phyloP scores from a whole-genome alignment of 2,113 vertebrate species.

The Alligator sinensis region DNA sequence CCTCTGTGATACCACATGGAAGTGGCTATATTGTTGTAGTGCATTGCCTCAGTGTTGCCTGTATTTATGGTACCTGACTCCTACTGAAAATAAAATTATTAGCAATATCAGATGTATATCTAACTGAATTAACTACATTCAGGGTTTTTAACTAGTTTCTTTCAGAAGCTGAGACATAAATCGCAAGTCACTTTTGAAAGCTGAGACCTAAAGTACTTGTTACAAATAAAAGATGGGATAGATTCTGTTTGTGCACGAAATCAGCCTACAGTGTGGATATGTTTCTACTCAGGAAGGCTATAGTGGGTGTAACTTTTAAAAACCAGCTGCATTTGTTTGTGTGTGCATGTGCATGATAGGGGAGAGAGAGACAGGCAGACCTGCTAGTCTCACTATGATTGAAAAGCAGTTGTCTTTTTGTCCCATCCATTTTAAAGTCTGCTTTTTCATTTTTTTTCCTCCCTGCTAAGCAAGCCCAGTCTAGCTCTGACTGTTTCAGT shows the following conservation, averaged over 20 bases:
- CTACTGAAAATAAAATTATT: not conserved
- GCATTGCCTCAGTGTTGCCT: not conserved
- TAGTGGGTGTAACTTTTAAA: not conserved
- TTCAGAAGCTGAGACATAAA: not conserved
- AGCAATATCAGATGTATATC: not conserved
- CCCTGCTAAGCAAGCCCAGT: not conserved
- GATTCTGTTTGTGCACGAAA: not conserved
- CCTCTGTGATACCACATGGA: not conserved
- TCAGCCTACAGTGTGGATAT: not conserved
- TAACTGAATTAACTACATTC: not conserved
- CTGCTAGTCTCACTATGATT: not conserved
- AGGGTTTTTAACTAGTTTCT: no score
- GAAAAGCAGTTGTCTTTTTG: slow-evolving; percentile 1
- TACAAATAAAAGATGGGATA: not conserved
- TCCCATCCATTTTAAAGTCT: not conserved
- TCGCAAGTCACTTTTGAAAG: not conserved
- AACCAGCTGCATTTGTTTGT: not conserved
- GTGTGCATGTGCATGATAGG: not conserved
- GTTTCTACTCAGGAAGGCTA: not conserved
- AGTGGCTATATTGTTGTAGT: not conserved
- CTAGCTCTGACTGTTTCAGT: not conserved
- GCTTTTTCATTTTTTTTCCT: not conserved
- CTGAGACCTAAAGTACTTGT: not conserved
- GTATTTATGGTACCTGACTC: not conserved
- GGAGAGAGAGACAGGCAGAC: not conserved